Evolutionary conservation across 2,113 vertebrate genomes (phyloP).

Genomic region (Pogona vitticeps): DNA sequence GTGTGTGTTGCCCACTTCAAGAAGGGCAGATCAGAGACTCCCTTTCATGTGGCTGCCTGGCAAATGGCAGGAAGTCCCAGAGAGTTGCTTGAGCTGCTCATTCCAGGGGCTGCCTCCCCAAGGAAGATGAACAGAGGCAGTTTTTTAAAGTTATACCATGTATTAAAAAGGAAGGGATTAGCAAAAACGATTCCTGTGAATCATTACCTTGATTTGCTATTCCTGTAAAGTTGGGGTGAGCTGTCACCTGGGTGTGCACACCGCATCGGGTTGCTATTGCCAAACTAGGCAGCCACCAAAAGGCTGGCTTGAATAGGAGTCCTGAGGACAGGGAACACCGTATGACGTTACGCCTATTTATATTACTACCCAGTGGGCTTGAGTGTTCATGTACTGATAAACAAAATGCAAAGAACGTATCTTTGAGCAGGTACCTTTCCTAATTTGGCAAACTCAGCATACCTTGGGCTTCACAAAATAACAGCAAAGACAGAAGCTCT

Average conservation of each 20-base stretch:
- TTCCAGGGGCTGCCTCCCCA: background rate
- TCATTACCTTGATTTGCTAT: background rate
- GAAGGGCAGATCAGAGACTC: background rate
- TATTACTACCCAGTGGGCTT: background rate
- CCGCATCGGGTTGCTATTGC: background rate
- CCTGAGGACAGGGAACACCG: background rate
- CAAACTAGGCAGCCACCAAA: background rate
- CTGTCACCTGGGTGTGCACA: background rate
- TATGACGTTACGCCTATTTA: background rate
- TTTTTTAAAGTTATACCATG: no score
- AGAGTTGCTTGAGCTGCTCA: background rate
- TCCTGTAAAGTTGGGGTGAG: background rate
- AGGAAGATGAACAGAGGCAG: no score
- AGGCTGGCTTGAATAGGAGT: background rate
- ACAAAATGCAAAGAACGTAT: no score
- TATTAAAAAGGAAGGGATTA: no score
- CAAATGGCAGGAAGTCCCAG: background rate
- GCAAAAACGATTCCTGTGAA: no score
- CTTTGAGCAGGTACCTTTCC: no score
- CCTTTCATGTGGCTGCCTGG: background rate
- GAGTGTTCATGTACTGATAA: no score
- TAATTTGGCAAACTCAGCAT: no score
- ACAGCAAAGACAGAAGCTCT: no score
- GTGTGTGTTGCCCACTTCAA: background rate
- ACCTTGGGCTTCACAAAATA: no score